phyloP scores from a whole-genome alignment of 2,797 vertebrate genomes.

The Cyclopterus lumpus region DNA sequence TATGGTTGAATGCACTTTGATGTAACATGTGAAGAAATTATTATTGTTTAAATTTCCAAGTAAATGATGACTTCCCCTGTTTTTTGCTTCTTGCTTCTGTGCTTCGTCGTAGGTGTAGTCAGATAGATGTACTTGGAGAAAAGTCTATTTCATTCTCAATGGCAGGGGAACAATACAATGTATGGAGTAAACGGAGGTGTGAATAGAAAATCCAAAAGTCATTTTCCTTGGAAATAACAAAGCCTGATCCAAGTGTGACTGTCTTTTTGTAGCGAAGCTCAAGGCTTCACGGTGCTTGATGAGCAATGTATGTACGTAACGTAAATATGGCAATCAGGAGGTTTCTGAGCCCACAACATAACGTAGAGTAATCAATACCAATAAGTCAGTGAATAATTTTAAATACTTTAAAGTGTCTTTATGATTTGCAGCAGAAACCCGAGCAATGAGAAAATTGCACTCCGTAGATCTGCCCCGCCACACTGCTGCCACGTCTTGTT shows the following conservation, averaged over 20 bases:
- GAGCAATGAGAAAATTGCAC: not conserved
- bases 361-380: not conserved
- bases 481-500: not conserved
- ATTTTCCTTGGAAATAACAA: not conserved
- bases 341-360: not conserved
- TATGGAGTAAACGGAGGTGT: not conserved
- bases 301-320: not conserved
- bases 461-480: not conserved
- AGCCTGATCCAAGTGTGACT: not conserved
- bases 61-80: not conserved
- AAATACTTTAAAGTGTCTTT: not conserved
- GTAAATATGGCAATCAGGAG: not conserved
- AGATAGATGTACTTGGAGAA: slow-evolving; percentile 7
- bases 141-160: not conserved
- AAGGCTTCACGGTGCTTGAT: not conserved
- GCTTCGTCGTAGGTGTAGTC: slow-evolving; percentile 1
- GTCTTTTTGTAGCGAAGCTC: not conserved
- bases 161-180: not conserved
- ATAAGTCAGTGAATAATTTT: not conserved
- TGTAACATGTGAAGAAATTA: not conserved
- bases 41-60: not conserved
- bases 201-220: not conserved
- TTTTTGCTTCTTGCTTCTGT: not conserved
- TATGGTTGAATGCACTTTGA: not conserved
- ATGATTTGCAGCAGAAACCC: not conserved